Base-by-base conservation (phyloP, 2,888 invertebrate genomes). In the Cataglyphis rosenhaueri region DNA sequence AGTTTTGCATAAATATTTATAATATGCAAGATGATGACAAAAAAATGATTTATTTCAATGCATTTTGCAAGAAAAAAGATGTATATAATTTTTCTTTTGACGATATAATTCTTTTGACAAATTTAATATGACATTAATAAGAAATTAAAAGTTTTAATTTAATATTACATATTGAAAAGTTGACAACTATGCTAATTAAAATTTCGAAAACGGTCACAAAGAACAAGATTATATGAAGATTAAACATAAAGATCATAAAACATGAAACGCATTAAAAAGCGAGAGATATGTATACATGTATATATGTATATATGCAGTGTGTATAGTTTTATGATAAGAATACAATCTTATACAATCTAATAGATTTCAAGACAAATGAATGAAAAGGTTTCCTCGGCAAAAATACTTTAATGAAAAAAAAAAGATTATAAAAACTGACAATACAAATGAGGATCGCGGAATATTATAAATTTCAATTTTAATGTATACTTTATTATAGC, bases 401-500 rank as follows among this genome's bases (percentile, higher is more conserved):
- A 44, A 62, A 15, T 5, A 15, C 15, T 76, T 65, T 66, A 76
- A 66, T 76, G 21, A 10, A 44, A 15, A 62, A 48, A 41, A 32
- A 62, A 0, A 3, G 25, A 25, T 76, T 55, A 55, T 10, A 76
- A 75, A 64, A 38, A 65, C n/a, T 10, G 9, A 15, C 15, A 8
- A 38, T 29, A 73, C 9, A 59, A 21, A 8, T 57, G 73, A 44
- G 8, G 44, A 59, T 12, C 0, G 5, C 3, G 32, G 18, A 78
- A 70, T 5, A 48, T 62, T 62, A 52, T 35, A 9, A 73, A 6
- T 44, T 61, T 0, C 6, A 10, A 44, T 25, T 35, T 3, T 15
- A 15, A 76, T 18, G 3, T 59, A 68, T 6, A 21, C 52, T 68
- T 96, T 96, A 99, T 85, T 96, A 99, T 85, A 99, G 96, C 84